phyloP scores from a whole-genome alignment of 1,140 invertebrate species.

The Ceratitis capitata region DNA sequence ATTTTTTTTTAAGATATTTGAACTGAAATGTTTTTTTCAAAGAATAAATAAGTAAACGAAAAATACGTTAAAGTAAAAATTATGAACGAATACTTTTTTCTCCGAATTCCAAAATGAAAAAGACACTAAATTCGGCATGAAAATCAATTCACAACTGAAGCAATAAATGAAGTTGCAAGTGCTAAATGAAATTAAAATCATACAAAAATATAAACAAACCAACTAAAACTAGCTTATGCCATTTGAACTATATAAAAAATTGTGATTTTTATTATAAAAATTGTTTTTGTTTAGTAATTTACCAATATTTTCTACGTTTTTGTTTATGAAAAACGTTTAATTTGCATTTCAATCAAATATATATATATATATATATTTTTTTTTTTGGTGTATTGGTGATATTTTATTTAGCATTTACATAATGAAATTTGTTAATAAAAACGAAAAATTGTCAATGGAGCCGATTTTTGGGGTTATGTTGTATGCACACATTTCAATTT shows the following conservation, averaged over 20 bases:
- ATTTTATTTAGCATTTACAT: neutral
- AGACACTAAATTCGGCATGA: neutral
- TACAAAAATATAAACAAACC: neutral
- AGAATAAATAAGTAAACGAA: neutral
- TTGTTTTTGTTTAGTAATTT: constrained; percentile 44
- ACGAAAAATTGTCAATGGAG: neutral
- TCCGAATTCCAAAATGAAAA: neutral
- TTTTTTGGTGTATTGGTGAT: constrained; percentile 19
- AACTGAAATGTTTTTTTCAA: neutral
- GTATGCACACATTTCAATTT: constrained; percentile 39
- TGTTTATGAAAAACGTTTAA: constrained; percentile 43
- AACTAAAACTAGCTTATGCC: constrained; percentile 30
- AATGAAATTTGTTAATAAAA: neutral
- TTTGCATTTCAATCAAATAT: constrained; percentile 39
- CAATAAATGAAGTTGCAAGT: constrained; percentile 1
- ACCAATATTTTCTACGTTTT: constrained; percentile 47
- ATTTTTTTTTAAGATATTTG: neutral
- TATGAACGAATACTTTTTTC: too few species aligned
- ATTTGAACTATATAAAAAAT: constrained; percentile 27
- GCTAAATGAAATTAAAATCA: constrained; percentile 27
- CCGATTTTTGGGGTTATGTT: constrained; percentile 9
- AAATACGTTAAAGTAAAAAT: neutral
- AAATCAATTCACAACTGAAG: constrained; percentile 1
- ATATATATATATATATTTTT: constrained; percentile 13
- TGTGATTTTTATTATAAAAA: constrained; percentile 19